Conservation (phyloP, 2,797 vertebrate genomes). For the Numenius phaeopus region DNA sequence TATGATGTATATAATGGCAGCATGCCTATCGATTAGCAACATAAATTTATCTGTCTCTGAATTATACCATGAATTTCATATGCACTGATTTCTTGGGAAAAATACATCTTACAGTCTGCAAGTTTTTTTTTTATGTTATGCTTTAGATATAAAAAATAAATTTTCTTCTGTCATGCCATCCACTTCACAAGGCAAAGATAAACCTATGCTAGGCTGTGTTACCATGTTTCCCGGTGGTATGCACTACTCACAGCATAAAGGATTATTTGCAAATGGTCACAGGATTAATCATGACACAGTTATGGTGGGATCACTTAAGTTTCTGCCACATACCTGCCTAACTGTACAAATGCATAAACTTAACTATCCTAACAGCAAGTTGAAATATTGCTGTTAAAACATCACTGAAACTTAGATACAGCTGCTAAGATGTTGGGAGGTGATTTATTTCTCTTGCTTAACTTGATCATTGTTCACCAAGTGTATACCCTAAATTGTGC, state of each 20-base stretch:
- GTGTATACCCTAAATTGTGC: background rate
- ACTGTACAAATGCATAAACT: background rate
- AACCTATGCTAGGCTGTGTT: background rate
- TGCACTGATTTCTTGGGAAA: background rate
- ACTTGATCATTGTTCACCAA: background rate
- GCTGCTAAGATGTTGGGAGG: background rate
- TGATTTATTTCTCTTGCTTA: background rate
- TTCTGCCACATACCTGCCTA: background rate
- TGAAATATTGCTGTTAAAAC: background rate
- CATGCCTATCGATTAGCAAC: background rate
- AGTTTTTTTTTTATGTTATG: background rate
- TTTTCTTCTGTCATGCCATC: background rate
- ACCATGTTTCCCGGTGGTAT: background rate
- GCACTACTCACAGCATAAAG: background rate
- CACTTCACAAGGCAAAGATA: background rate
- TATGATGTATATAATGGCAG: background rate
- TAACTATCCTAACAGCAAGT: background rate
- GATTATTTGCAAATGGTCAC: background rate
- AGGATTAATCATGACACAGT: background rate
- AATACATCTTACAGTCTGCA: background rate
- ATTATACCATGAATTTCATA: background rate
- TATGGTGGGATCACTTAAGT: background rate
- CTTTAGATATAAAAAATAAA: background rate
- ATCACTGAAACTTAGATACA: background rate
- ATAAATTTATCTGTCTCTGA: constrained; percentile 22